These are phyloP conservation scores for Pocillopora verrucosa DNA, from an alignment of 64 coral and sea anemone genomes.

Conservation along the genomic window DNA sequence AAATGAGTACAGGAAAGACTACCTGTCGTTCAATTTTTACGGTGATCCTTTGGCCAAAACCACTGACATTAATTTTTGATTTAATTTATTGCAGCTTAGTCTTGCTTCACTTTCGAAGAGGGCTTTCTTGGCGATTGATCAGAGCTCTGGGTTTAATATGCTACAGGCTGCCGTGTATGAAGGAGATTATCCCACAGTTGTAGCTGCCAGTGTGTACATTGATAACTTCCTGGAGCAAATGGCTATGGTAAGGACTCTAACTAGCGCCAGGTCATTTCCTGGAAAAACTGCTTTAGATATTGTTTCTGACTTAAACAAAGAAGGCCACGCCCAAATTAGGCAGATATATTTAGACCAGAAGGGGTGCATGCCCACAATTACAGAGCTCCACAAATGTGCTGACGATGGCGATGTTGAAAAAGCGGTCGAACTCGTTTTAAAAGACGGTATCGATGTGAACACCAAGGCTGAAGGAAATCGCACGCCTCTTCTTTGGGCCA, in stretches of 20 bases:
- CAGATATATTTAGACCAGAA: background rate
- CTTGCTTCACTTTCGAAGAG: background rate
- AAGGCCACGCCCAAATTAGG: background rate
- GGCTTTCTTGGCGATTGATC: background rate
- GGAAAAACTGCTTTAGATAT: background rate
- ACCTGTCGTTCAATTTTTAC: too few species aligned
- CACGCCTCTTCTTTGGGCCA: conserved; percentile 9
- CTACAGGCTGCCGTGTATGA: background rate
- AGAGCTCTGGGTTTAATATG: background rate
- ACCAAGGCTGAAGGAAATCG: background rate
- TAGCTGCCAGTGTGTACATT: background rate
- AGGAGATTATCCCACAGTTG: background rate
- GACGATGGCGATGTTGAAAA: background rate
- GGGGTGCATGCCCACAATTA: background rate
- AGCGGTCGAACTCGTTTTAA: conserved; percentile 8
- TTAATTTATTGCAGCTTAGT: background rate
- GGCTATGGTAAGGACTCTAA: background rate
- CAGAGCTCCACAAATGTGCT: conserved; percentile 4
- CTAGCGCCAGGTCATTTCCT: background rate
- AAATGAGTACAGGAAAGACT: too few species aligned
- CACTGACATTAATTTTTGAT: background rate
- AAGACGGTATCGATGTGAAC: background rate
- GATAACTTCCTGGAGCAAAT: background rate
- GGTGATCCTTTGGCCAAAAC: too few species aligned
- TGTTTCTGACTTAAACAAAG: background rate